Base-by-base conservation (phyloP, 2,888 invertebrate species). In the Acrocera orbiculus region DNA sequence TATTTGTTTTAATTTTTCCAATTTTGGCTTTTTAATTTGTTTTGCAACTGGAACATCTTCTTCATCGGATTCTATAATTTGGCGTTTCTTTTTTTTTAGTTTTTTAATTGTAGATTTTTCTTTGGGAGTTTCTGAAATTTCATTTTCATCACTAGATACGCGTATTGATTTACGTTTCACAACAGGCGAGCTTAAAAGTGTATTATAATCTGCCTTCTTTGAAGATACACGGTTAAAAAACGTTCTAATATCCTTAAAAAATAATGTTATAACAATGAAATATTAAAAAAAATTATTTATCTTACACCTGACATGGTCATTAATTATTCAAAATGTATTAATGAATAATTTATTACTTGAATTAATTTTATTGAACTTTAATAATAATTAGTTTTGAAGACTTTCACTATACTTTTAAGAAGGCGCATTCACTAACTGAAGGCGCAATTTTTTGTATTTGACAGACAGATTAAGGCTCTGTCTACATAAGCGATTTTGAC, bases 241-340 rank as follows among this genome's bases (percentile, higher is more conserved):
- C 28, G 67, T 68, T 48, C 75, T 61, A 38, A 76, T 76, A 56
- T 75, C 76, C 73, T 76, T 45, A 10, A n/a, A 11, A 27, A 23
- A 22, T 17, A 13, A 23, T 11, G 6, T 11, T 5, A 23, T n/a
- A n/a, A n/a, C n/a, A n/a, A n/a, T n/a, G n/a, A n/a, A 19, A 19
- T 6, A 19, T 6, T 8, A 19, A 19, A 19, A 5, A 19, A 2
- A 19, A 2, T 7, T 7, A 19, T 19, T 2, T 2, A 8, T 19
- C 19, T 19, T 8, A 19, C 19, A 19, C 19, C 5, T 19, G 19
- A n/a, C n/a, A n/a, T n/a, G n/a, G n/a, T n/a, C n/a, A n/a, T n/a
- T n/a, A n/a, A n/a, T n/a, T n/a, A n/a, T n/a, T n/a, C n/a, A n/a
- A n/a, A n/a, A n/a, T n/a, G n/a, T n/a, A n/a, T n/a, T n/a, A n/a